Percentiles rank a stretch among this genome's conserved stretches.
phyloP scores from a whole-genome alignment of 1,140 invertebrate genomes.

The Leptoteleia sp. region DNA sequence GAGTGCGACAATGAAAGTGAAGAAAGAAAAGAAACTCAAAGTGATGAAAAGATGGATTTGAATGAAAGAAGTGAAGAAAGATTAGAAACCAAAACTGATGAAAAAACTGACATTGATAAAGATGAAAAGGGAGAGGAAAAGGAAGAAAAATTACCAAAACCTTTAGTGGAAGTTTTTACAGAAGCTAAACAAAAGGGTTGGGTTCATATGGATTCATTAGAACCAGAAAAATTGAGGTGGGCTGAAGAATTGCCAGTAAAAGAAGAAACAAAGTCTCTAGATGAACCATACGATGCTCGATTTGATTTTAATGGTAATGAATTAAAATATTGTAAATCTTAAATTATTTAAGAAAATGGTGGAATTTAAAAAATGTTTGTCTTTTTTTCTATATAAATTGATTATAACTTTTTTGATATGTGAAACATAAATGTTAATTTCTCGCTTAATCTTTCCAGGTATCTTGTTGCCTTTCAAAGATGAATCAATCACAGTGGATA shows the following conservation, averaged over 20 bases:
- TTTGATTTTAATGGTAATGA: conserved; percentile 83
- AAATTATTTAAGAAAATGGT: neutral
- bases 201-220: conserved; percentile 90
- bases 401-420: too few relatives aligned
- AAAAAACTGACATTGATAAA: conserved; percentile 39
- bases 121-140: conserved; percentile 30
- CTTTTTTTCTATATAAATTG: too few relatives aligned
- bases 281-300: conserved; percentile 86
- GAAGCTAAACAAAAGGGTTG: conserved; percentile 85
- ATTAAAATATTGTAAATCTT: too few relatives aligned
- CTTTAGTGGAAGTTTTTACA: conserved; percentile 83
- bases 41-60: too few relatives aligned
- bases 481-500: conserved; percentile 83
- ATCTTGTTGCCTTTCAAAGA: conserved; percentile 86
- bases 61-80: neutral
- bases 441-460: conserved; percentile 84
- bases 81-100: neutral
- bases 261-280: conserved; percentile 70
- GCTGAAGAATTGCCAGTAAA: conserved; percentile 84
- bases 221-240: conserved; percentile 93
- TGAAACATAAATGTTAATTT: too few relatives aligned
- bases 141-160: conserved; percentile 72
- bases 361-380: conserved; percentile 6
- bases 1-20: conserved; percentile 2
- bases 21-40: too few relatives aligned